Conservation (phyloP, 1,140 invertebrate species). For the Zophobas morio region DNA sequence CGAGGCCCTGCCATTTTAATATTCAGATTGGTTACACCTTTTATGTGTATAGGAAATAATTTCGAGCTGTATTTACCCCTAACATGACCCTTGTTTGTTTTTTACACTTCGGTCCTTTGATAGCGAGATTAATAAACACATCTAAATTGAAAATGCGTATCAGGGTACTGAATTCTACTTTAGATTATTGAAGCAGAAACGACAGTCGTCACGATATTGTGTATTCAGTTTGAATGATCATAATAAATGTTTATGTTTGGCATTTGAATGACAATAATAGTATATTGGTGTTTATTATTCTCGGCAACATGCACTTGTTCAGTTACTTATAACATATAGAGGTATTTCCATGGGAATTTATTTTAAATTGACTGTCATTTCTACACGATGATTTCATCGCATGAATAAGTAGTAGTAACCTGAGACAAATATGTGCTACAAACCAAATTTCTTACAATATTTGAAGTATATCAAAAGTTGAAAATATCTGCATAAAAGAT, state of each 20-base stretch:
- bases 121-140: slow-evolving; percentile 62
- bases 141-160: slow-evolving; percentile 58
- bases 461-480: too few species aligned
- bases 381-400: slow-evolving; percentile 17
- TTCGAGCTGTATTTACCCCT: slow-evolving; percentile 63
- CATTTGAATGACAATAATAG: slow-evolving; percentile 51
- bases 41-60: slow-evolving; percentile 68
- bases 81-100: slow-evolving; percentile 65
- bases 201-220: neutral
- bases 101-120: slow-evolving; percentile 67
- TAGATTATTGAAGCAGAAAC: slow-evolving; percentile 12
- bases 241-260: slow-evolving; percentile 47
- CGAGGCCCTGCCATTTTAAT: slow-evolving; percentile 63
- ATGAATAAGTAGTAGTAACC: too few species aligned
- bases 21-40: slow-evolving; percentile 69
- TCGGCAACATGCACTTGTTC: slow-evolving; percentile 43
- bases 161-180: slow-evolving; percentile 19
- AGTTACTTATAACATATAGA: slow-evolving; percentile 56
- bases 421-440: too few species aligned
- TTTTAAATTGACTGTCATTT: slow-evolving; percentile 48
- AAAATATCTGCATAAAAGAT: too few species aligned
- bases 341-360: slow-evolving; percentile 52
- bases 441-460: too few species aligned
- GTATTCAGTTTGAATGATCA: slow-evolving; percentile 35
- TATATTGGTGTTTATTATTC: slow-evolving; percentile 52